phyloP scores from a whole-genome alignment of 2,888 invertebrate genomes.

The Sarcophaga variegata region DNA sequence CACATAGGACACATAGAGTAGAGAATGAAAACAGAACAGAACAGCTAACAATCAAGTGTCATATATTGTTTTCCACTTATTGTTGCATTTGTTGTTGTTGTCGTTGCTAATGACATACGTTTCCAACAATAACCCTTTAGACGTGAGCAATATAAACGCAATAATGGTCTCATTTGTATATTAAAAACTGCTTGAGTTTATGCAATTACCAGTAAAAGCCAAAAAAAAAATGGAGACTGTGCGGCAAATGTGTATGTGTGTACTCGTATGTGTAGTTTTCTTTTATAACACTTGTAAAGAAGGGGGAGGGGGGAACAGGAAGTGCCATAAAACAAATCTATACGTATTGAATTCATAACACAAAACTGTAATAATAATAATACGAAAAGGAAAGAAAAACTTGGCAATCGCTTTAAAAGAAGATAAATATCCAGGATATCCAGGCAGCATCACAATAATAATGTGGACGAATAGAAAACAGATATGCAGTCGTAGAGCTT shows the following conservation, averaged over 20 bases:
- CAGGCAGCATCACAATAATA: background rate
- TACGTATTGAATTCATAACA: background rate
- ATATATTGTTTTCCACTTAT: conserved; percentile 2
- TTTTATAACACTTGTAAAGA: background rate
- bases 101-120: background rate
- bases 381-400: background rate
- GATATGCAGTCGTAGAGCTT: too few species aligned
- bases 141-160: conserved; percentile 46
- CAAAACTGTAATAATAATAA: background rate
- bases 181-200: conserved; percentile 10
- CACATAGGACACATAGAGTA: too few species aligned
- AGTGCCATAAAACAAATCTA: background rate
- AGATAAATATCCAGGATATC: background rate
- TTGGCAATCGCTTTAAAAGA: conserved; percentile 34
- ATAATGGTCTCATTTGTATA: conserved; percentile 48
- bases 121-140: conserved; percentile 9
- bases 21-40: background rate
- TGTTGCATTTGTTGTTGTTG: background rate
- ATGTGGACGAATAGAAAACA: too few species aligned
- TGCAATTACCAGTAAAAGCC: background rate
- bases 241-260: background rate
- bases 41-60: conserved; percentile 32
- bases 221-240: background rate
- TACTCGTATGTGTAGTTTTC: background rate
- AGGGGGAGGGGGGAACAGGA: too few species aligned